Evolutionary conservation across 64 coral and sea anemone species (phyloP), one percentile per base, ranked within the genome.

Genomic region (Actinia equina): DNA sequence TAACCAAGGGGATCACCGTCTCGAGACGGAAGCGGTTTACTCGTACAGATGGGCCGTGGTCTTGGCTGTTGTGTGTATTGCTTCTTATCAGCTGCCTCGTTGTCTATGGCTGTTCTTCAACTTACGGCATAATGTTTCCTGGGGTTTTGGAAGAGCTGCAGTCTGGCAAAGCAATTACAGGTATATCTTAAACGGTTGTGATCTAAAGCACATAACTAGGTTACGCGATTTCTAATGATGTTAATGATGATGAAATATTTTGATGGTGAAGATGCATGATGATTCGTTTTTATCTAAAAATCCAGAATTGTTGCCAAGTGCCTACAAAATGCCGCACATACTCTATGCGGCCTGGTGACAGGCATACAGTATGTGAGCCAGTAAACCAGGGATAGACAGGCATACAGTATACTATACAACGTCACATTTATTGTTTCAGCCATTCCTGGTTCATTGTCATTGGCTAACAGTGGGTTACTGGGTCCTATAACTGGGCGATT

Each of bases 21-120:
- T 27, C 69, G 20, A 74, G 69, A 41, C 16, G n/a, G 69, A 7
- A 1, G 25, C 45, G 22, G 10, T 81, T 81, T n/a, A 81, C 78
- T 81, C 78, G 78, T 81, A 37, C 27, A 44, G 78, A 81, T 22
- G 78, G 78, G 4, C 78, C 78, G 52, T 81, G 78, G 78, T 81
- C 78, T 18, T 81, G 78, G 78, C 44, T 49, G 17, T 20, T 81
- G 17, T 44, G 42, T n/a, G 1, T 81, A 3, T n/a, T 81, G 8
- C 78, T 81, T 44, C 78, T 81, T 3, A 49, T 14, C 16, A 49
- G 78, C 18, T 49, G n/a, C 17, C 49, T 81, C 6, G 17, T 81
- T 52, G 43, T 49, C 12, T 81, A 49, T 51, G 78, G 78, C 16
- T 81, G 78, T 81, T 20, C 78, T 44, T 81, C 78, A 52, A 81